Evolutionary conservation across 2,888 invertebrate species (phyloP).

Genomic region (Drosophila dives): DNA sequence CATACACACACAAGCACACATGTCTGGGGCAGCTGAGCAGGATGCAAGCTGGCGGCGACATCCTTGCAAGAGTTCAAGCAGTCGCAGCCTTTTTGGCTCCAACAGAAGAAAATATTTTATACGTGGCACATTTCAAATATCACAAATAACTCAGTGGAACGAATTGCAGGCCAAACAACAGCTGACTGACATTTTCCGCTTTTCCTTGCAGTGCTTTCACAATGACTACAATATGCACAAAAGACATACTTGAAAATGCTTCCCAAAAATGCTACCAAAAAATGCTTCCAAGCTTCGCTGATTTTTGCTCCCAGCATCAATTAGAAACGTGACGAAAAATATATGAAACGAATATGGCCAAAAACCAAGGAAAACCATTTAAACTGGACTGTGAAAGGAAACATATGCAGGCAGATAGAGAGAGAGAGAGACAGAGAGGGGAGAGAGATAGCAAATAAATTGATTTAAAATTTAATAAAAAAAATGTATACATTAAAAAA

Average conservation of each 20-base stretch:
- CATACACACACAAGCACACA: constrained; percentile 32
- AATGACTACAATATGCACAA: constrained; percentile 33
- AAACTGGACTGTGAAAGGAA: background rate
- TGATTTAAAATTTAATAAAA: background rate
- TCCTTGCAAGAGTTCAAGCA: constrained; percentile 63
- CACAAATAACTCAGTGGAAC: constrained; percentile 57
- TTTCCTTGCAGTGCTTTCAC: constrained; percentile 31
- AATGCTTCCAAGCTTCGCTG: constrained; percentile 3
- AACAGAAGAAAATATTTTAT: constrained; percentile 71
- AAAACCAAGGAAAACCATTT: background rate
- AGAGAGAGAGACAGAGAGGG: background rate
- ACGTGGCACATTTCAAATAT: constrained; percentile 69
- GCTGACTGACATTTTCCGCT: constrained; percentile 14
- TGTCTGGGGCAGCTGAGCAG: background rate
- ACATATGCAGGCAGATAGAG: background rate
- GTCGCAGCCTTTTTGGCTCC: constrained; percentile 46
- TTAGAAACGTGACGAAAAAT: constrained; percentile 10
- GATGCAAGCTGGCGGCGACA: constrained; percentile 31
- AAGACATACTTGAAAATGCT: constrained; percentile 8
- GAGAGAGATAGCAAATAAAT: background rate
- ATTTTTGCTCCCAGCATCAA: background rate
- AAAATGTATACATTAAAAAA: background rate
- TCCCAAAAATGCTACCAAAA: background rate
- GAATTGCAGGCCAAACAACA: constrained; percentile 24
- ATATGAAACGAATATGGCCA: constrained; percentile 1